Base-by-base conservation (phyloP, 2,888 invertebrate genomes). In the Dryobota labecula region DNA sequence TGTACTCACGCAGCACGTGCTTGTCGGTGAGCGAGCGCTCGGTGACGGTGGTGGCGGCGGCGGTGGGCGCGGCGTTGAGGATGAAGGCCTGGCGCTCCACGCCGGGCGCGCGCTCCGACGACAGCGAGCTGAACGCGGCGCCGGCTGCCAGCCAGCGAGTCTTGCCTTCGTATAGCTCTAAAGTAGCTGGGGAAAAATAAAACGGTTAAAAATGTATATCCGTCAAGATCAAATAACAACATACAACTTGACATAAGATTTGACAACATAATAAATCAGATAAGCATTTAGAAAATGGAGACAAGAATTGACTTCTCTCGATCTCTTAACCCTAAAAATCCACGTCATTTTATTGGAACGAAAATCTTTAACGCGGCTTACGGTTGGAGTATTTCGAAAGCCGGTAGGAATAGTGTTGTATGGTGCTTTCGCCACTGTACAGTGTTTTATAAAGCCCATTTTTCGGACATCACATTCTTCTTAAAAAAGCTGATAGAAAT, bases 11-110 rank as follows among this genome's bases (percentile, higher is more conserved):
- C 67, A 81, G 57, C 57, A 78, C 69, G 84, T 98, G 98, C 93
- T 99, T 99, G 89, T 99, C 99, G 92, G 98, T 99, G 95, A 98
- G 98, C 93, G 98, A 99, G 47, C 98, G 97, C 94, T 99, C 99
- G 81, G 99, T 98, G 66, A 99, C 92, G 98, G 99, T 99, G 96
- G 99, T 99, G 94, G 99, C 99, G 0, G 99, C 85, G 56, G 85
- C 85, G 1, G 68, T 98, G 94, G 99, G 99, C 24, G 99, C 98
- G 54, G 93, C 94, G 0, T 91, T 97, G 47, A 99, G 96, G 7
- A 99, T 30, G 98, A 71, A 99, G 0, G 99, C 97, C 93, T 98
- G 98, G 20, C 98, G 97, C 93, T 98, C 97, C 24, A 98, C 97
- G 98, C 77, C 56, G 20, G 82, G 83, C 75, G 98, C 88, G 98